These are phyloP conservation scores for Neoascia interrupta DNA, from an alignment of 2,888 invertebrate genomes.

Conservation along the genomic window DNA sequence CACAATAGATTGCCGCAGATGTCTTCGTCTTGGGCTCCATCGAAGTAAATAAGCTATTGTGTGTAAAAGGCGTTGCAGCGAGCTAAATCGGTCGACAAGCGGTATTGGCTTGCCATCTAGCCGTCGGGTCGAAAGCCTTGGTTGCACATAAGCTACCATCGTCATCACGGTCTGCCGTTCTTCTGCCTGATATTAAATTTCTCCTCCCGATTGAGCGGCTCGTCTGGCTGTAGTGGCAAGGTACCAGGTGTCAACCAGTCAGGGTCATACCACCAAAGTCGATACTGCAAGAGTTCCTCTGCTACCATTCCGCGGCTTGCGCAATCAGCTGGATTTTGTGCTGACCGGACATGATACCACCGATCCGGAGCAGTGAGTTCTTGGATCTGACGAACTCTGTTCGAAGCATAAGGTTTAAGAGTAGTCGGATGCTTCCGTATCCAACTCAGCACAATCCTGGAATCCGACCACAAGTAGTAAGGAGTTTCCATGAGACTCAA, in stretches of 20 bases:
- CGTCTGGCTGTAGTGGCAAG: not conserved
- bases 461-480: constrained; percentile 30
- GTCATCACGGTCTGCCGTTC: not conserved
- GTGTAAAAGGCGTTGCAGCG: not conserved
- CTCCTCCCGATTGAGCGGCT: not conserved
- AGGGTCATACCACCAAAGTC: not conserved
- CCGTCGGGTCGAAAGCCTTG: constrained; percentile 7
- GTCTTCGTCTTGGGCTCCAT: constrained; percentile 3
- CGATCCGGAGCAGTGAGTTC: not conserved
- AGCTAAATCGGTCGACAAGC: constrained; percentile 8
- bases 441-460: constrained; percentile 30
- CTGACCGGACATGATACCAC: constrained; percentile 22
- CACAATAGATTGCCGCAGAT: not conserved
- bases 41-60: constrained; percentile 9
- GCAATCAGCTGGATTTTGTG: constrained; percentile 23
- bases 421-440: constrained; percentile 17
- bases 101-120: constrained; percentile 8
- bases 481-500: constrained; percentile 1
- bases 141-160: not conserved
- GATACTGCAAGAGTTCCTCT: not conserved
- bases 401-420: constrained; percentile 18
- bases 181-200: not conserved
- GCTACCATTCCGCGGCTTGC: not conserved
- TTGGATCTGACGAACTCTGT: constrained; percentile 23
- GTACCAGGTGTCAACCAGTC: not conserved